Base-by-base conservation (phyloP, 2,888 invertebrate genomes). In the Euplexia lucipara region DNA sequence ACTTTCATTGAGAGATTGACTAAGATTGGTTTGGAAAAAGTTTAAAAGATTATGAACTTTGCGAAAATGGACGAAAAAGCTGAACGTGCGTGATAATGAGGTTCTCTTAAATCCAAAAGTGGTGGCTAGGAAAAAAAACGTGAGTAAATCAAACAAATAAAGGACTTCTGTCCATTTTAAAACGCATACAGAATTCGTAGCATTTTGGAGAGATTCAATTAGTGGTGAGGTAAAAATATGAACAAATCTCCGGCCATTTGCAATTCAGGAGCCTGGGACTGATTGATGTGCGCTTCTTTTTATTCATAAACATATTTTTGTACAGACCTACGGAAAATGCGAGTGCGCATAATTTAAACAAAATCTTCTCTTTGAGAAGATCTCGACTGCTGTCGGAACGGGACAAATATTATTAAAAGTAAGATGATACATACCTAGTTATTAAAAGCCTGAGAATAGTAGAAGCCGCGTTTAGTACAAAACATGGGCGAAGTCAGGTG, bases 41-140 rank as follows among this genome's bases (percentile, higher is more conserved):
- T n/a, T 22, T 41, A 7, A 1, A n/a, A 26, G 8, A 18, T 16
- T 16, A 12, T 18, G 12, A 34, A 34, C 39, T 45, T 34, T 16
- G 16, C 34, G 4, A 34, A 70, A 70, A 52, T 49, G 20, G 32
- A 3, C 22, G 10, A 37, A 37, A 34, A 51, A 37, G 9, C 20
- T 30, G 20, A 9, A 45, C 51, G 70, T 67, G 67, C 70, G 39
- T 30, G 12, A 7, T 67, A 70, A 67, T 67, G 34, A 22, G 39
- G 60, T 34, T 42, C 35, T 42, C 57, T 37, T 9, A 45, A 45
- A 10, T 16, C n/a, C 9, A 22, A 44, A 26, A 8, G 14, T 22
- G 8, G 2, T 3, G 35, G 26, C 6, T 6, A n/a, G n/a, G 1
- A n/a, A 7, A 9, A 3, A 39, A 48, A 39, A 7, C 3, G 5